phyloP scores from a whole-genome alignment of 2,888 invertebrate species.

The Caenorhabditis imperialis region DNA sequence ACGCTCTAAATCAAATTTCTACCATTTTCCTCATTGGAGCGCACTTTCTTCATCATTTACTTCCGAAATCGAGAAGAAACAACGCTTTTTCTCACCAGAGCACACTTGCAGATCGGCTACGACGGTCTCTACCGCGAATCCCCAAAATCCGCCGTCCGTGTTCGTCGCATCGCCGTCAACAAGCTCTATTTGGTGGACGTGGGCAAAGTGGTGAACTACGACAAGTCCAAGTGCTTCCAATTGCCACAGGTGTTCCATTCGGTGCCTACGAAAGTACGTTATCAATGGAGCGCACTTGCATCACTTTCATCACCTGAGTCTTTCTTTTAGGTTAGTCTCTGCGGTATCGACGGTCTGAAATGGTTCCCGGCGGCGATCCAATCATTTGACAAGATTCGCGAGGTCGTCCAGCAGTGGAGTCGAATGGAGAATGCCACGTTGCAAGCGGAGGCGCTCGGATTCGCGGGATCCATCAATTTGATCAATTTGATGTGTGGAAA shows the following conservation, averaged over 20 bases:
- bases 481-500: conserved; percentile 31
- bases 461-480: conserved; percentile 31
- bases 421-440: conserved; percentile 10
- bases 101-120: conserved; percentile 29
- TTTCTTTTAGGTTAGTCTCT: conserved; percentile 19
- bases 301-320: too few species aligned
- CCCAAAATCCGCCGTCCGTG: conserved; percentile 2
- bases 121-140: conserved; percentile 27
- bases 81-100: too few species aligned
- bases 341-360: conserved; percentile 40
- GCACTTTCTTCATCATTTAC: too few species aligned
- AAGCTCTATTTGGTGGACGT: conserved; percentile 39
- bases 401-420: conserved; percentile 44
- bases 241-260: conserved; percentile 33
- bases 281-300: background rate
- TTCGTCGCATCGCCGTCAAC: conserved; percentile 25
- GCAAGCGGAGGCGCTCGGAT: conserved; percentile 21
- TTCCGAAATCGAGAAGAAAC: too few species aligned
- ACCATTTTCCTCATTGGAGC: too few species aligned
- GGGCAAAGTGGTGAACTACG: conserved; percentile 25
- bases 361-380: conserved; percentile 33
- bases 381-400: conserved; percentile 47
- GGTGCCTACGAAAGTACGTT: conserved; percentile 33
- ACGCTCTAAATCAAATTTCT: too few species aligned
- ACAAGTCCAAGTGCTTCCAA: conserved; percentile 28